A percentile compares a stretch with the other conserved stretches of the same genome.
Evolutionary conservation across 2,888 invertebrate species (phyloP).

Genomic region (Ophion costatus): DNA sequence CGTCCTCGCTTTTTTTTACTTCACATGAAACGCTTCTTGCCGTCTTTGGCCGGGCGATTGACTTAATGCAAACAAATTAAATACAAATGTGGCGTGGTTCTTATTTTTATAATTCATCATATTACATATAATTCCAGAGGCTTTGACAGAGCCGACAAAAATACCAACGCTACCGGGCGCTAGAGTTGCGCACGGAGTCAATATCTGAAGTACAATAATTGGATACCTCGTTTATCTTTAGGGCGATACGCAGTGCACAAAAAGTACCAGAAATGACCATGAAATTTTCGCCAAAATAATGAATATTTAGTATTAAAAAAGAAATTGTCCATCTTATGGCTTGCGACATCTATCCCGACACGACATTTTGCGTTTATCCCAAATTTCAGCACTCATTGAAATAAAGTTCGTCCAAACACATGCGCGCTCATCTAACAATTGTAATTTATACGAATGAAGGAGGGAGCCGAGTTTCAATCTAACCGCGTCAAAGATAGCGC

Average conservation of each 20-base stretch:
- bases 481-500: constrained; percentile 3
- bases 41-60: too few relatives aligned
- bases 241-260: background rate
- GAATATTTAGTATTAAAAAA: background rate
- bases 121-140: too few relatives aligned
- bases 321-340: background rate
- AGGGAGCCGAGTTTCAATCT: background rate
- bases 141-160: too few relatives aligned
- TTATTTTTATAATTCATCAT: too few relatives aligned
- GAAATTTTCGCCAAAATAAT: background rate
- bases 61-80: too few relatives aligned
- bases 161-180: too few relatives aligned
- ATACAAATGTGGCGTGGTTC: too few relatives aligned
- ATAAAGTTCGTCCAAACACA: background rate
- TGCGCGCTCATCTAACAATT: background rate
- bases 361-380: background rate
- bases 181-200: too few relatives aligned
- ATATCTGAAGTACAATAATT: background rate
- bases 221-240: constrained; percentile 4
- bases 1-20: too few relatives aligned
- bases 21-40: too few relatives aligned
- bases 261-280: background rate
- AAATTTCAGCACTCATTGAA: background rate
- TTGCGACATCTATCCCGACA: background rate
- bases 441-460: too few relatives aligned